Evolutionary conservation across 2,888 invertebrate genomes (phyloP), one percentile per base, ranked within the genome.

Genomic region (Melanotus villosus): DNA sequence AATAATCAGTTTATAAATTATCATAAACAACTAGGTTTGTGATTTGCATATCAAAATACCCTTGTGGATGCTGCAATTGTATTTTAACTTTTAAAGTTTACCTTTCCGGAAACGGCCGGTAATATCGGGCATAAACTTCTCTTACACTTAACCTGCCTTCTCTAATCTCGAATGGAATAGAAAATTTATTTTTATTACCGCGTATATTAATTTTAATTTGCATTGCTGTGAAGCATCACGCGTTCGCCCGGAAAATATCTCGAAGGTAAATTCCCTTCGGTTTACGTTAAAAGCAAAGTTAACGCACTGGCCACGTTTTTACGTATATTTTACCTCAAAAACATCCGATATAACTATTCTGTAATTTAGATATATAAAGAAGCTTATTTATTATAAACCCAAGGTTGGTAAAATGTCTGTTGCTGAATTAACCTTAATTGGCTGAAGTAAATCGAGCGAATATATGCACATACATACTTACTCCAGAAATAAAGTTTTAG

Each of bases 1-100:
- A 79, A 80, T 80, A 80, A 80, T 80, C 79, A 77, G 76, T 77
- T 79, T 78, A 75, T 78, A 75, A 77, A 80, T 80, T 79, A 80
- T 77, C 78, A 75, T 77, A 76, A 77, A 77, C 75, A 77, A 75
- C 72, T 73, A 73, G 72, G 64, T 67, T 72, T 68, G 74, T 74
- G 74, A 80, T 80, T 78, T 79, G 75, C 79, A 78, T 77, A 76
- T 72, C 71, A 76, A 77, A 78, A 76, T 76, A 77, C 71, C 60
- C 67, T 59, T 67, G 72, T 71, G 76, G 75, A 69, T 71, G 70
- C 32, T 63, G 68, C 67, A 74, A 75, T 76, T 76, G 72, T 68
- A 69, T 73, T 73, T 73, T 70, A 73, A 75, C 71, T 70, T 76
- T 75, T 73, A 21, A 52, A 52, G 64, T 68, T 64, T 68, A 56